Conservation (phyloP, 2,797 vertebrate species). For the Centropyge bicolor region DNA sequence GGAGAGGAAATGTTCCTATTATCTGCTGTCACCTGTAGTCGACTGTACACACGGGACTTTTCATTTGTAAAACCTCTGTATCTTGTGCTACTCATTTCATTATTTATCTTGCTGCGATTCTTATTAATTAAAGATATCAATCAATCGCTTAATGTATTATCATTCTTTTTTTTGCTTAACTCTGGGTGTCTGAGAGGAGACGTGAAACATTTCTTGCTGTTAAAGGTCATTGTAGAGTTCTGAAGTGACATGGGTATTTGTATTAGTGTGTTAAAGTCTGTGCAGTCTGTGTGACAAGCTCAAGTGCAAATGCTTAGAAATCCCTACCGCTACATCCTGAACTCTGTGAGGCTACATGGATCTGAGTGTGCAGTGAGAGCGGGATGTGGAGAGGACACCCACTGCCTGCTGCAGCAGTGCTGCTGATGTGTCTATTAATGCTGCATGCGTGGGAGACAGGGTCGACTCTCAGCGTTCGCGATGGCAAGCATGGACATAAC, state of each 20-base stretch:
- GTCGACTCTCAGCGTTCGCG: slow-evolving; percentile 68
- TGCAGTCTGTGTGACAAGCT: slow-evolving; percentile 26
- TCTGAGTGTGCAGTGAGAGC: slow-evolving; percentile 63
- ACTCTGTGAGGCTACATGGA: slow-evolving; percentile 57
- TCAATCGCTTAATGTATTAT: slow-evolving; percentile 70
- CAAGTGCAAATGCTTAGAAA: slow-evolving; percentile 51
- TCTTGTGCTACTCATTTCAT: slow-evolving; percentile 59
- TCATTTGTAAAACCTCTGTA: slow-evolving; percentile 75
- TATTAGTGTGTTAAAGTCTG: slow-evolving; percentile 32
- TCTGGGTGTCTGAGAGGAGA: slow-evolving; percentile 48
- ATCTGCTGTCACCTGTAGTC: slow-evolving; percentile 52
- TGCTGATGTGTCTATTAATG: slow-evolving; percentile 80
- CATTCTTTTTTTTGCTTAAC: slow-evolving; percentile 62
- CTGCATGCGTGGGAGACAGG: slow-evolving; percentile 82
- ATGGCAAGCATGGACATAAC: slow-evolving; percentile 68
- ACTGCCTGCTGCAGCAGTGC: slow-evolving; percentile 77
- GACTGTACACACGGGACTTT: slow-evolving; percentile 56
- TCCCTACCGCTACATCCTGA: slow-evolving; percentile 46
- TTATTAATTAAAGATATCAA: slow-evolving; percentile 81
- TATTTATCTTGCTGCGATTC: slow-evolving; percentile 62
- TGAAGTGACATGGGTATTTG: slow-evolving; percentile 17
- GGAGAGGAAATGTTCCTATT: slow-evolving; percentile 57
- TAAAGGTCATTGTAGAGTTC: slow-evolving; percentile 29
- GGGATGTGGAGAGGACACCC: slow-evolving; percentile 75
- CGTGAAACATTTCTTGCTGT: slow-evolving; percentile 10